Conservation (phyloP, 2,113 vertebrate genomes). For the Brachyistius frenatus region DNA sequence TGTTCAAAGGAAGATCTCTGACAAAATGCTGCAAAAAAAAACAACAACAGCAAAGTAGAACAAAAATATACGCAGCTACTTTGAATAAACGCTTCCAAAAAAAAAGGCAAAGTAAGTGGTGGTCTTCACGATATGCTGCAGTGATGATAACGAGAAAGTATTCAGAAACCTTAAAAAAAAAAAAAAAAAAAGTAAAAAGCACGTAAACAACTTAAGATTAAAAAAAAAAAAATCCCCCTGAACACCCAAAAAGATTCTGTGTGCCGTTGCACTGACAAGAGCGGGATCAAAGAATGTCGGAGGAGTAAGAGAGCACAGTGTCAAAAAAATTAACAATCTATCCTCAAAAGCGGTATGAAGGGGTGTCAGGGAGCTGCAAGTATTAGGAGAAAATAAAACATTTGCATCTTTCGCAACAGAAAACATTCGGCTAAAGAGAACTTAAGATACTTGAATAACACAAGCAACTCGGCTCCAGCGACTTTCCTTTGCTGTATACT, state of each 20-base stretch:
- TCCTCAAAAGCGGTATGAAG: slow-evolving; percentile 16
- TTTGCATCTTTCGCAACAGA: slow-evolving; percentile 10
- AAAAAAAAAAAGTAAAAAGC: background rate
- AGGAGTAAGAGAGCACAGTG: slow-evolving; percentile 27
- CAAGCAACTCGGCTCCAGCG: background rate
- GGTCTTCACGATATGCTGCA: background rate
- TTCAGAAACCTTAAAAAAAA: background rate
- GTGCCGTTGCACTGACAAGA: background rate
- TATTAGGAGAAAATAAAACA: background rate
- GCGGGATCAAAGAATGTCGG: slow-evolving; percentile 36
- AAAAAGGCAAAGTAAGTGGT: background rate
- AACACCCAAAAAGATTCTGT: background rate
- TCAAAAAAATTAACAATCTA: slow-evolving; percentile 27
- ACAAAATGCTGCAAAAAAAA: background rate
- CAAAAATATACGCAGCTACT: background rate
- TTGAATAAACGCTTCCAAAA: background rate
- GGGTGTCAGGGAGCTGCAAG: slow-evolving; percentile 8
- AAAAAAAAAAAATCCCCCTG: background rate
- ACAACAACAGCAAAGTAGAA: background rate
- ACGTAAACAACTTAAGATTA: background rate
- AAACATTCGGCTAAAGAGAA: background rate
- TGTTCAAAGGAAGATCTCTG: background rate
- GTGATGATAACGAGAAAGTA: background rate
- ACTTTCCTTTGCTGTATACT: background rate
- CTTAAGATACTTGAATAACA: background rate